phyloP scores from a whole-genome alignment of 2,113 vertebrate species.

The Brachyistius frenatus region DNA sequence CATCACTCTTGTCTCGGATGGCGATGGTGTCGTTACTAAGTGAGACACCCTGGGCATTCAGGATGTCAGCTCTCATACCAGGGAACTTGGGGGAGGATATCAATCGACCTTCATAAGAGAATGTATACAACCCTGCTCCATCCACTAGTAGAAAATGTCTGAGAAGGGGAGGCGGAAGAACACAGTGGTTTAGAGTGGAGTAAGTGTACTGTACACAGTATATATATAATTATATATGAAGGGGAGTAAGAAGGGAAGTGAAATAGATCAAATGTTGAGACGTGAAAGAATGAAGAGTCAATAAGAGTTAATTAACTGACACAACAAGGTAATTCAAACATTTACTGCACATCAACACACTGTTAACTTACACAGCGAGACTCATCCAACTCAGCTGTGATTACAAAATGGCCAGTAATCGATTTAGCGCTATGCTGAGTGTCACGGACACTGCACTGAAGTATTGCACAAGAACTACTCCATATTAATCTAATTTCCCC shows the following conservation, averaged over 20 bases:
- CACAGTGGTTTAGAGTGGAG: conserved; percentile 4
- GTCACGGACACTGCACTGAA: conserved; percentile 55
- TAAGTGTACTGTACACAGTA: background rate
- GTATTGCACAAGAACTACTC: conserved; percentile 76
- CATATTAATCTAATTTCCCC: conserved; percentile 76
- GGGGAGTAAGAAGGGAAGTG: background rate
- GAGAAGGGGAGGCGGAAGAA: conserved; percentile 22
- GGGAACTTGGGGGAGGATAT: conserved; percentile 93
- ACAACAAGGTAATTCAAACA: conserved; percentile 46
- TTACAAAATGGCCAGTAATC: conserved; percentile 68
- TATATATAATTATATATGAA: background rate
- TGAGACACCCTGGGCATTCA: conserved; percentile 91
- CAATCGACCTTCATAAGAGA: conserved; percentile 95
- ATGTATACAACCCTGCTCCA: conserved; percentile 91
- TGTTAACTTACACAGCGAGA: conserved; percentile 53
- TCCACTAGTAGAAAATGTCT: conserved; percentile 96
- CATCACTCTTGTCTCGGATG: conserved; percentile 91
- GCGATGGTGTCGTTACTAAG: conserved; percentile 94
- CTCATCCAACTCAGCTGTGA: conserved; percentile 49
- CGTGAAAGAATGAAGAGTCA: conserved; percentile 23
- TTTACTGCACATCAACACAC: conserved; percentile 42
- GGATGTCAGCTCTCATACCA: conserved; percentile 92
- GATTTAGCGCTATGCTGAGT: conserved; percentile 63
- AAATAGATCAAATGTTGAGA: conserved; percentile 22
- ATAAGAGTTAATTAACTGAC: conserved; percentile 56